Evolutionary conservation across 1,140 invertebrate species (phyloP), one percentile per base, ranked within the genome.

Genomic region (Caenorhabditis brenneri): DNA sequence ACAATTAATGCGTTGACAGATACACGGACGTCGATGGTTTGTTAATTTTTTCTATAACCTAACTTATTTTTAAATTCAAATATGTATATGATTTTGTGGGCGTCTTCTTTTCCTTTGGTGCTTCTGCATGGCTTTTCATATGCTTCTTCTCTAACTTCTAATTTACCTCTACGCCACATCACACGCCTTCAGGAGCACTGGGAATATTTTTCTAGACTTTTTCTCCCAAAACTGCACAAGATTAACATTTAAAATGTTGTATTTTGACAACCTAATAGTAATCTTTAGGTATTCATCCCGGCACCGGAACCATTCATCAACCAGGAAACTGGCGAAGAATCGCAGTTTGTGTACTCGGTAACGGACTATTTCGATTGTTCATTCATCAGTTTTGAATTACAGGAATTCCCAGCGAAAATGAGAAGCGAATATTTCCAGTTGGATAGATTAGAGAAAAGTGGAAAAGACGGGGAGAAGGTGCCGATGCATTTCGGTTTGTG

Each of bases 221-320:
- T 42, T 42, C 5, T 42, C 12, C 39, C 5, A n/a, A n/a, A n/a
- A n/a, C n/a, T n/a, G n/a, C n/a, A n/a, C n/a, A n/a, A n/a, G n/a
- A n/a, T n/a, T n/a, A n/a, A n/a, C n/a, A n/a, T n/a, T n/a, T n/a
- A n/a, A n/a, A 51, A 0, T 0, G 19, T 51, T 22, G 2, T n/a
- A 36, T 6, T 65, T 65, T 36, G 5, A 1, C 49, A 12, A 2
- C 19, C 1, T n/a, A 9, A 9, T 12, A 16, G 6, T 36, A 0
- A 65, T 19, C 1, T 46, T 22, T 36, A 97, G 42, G 95, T 98
- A 60, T 97, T 97, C 89, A 95, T 99, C 86, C 93, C 96, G 89
- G 96, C 97, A n/a, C 97, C 97, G 6, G 96, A 98, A 90, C 93
- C 95, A 31, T 81, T 88, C 24, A 16, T 86, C 2, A 82, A 86